Evolutionary conservation across 1,140 invertebrate species (phyloP).

Genomic region (Acromyrmex echinatior): DNA sequence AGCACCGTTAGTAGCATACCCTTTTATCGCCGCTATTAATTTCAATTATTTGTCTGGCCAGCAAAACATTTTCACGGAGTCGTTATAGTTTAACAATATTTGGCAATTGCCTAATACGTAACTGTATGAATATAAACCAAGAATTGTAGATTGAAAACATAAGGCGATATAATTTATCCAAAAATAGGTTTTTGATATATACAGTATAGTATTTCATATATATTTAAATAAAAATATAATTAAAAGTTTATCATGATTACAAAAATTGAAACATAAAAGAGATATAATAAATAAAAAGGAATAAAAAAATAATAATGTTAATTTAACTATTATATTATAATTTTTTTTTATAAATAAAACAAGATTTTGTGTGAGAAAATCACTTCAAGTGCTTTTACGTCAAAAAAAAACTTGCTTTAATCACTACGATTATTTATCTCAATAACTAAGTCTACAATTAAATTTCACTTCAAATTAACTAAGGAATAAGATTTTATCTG

Average conservation of each 20-base stretch:
- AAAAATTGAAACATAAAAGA: background rate
- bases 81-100: constrained; percentile 34
- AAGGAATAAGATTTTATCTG: constrained; percentile 38
- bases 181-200: background rate
- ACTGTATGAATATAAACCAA: background rate
- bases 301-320: background rate
- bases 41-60: constrained; percentile 36
- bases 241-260: background rate
- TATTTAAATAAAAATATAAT: background rate
- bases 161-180: background rate
- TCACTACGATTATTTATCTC: background rate
- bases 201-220: too few relatives aligned
- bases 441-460: background rate
- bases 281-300: background rate
- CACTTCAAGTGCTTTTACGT: background rate
- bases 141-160: background rate
- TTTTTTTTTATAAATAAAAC: background rate
- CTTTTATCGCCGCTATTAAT: constrained; percentile 51
- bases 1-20: constrained; percentile 5
- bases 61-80: constrained; percentile 45
- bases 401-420: background rate
- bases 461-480: constrained; percentile 25
- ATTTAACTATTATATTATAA: background rate
- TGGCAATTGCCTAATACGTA: background rate
- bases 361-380: background rate